Base-by-base conservation (phyloP, 2,113 vertebrate genomes). In the Coregonus clupeaformis region DNA sequence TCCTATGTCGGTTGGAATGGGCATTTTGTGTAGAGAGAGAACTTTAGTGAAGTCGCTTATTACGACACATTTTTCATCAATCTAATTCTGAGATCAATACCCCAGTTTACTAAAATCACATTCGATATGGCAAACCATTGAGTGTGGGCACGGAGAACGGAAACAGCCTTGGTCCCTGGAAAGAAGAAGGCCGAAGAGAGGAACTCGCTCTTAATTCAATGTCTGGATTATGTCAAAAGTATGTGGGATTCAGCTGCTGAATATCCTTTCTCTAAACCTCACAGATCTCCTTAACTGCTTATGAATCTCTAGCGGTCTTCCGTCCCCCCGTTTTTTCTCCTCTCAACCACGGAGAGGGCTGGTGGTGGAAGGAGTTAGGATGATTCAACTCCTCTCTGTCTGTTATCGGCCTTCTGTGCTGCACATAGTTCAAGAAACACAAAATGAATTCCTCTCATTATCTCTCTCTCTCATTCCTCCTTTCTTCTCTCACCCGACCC, bases 371-470 rank as follows among this genome's bases (percentile, higher is more conserved):
- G 71, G 67, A 45, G 67, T 76, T 74, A 36, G 20, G 63, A 75
- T 73, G 68, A 76, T 82, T 77, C 57, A 66, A 62, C 75, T 69
- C 62, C 78, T 69, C 59, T 71, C 64, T 45, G 45, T 69, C 66
- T 36, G 32, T 36, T 36, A 36, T 36, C 64, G 66, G 57, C 77
- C 70, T 57, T 71, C 65, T 47, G 32, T 70, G 76, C 66, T 57
- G 45, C n/a, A n/a, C n/a, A 45, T 76, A 69, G 83, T 84, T 74
- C 72, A 77, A 74, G 84, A 86, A 85, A 88, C 74, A 78, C 47
- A 78, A 84, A 84, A 83, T 80, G 76, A 77, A 82, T 85, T 84
- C 68, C 67, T 83, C 74, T 87, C 75, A 82, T 87, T 84, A 80
- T 64, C 79, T 71, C 60, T 36, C 7, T 36, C 36, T 68, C 78